Percentiles rank a stretch among this genome's conserved stretches.
phyloP scores from a whole-genome alignment of 2,888 invertebrate species.

The Thecophora atra region DNA sequence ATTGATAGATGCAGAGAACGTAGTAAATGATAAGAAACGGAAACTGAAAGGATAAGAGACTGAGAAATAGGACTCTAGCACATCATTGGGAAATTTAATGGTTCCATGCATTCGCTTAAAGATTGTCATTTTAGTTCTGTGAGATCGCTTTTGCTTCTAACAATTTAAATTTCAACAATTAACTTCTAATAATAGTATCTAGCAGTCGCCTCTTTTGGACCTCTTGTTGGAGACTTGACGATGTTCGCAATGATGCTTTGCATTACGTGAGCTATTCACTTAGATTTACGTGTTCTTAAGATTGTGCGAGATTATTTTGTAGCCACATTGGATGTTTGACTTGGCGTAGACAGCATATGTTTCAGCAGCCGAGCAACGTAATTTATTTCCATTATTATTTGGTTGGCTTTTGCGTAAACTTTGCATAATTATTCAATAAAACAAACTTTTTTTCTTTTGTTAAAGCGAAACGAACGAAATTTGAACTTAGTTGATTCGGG shows the following conservation, averaged over 20 bases:
- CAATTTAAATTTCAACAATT: too few species aligned
- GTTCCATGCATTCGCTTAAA: background rate
- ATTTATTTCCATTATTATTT: slow-evolving; percentile 33
- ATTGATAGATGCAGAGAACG: slow-evolving; percentile 62
- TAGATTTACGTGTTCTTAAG: background rate
- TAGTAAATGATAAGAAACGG: slow-evolving; percentile 34
- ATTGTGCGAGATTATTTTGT: background rate
- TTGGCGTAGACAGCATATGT: slow-evolving; percentile 53
- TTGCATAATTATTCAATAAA: slow-evolving; percentile 26
- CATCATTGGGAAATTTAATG: background rate
- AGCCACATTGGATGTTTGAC: background rate
- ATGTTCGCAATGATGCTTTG: background rate
- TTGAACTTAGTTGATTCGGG: slow-evolving; percentile 31
- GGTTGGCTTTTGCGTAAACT: slow-evolving; percentile 18
- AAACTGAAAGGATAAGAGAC: too few species aligned
- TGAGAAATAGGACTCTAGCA: slow-evolving; percentile 6
- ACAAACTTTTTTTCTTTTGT: too few species aligned
- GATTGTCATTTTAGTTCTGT: slow-evolving; percentile 26
- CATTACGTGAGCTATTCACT: background rate
- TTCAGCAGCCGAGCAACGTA: slow-evolving; percentile 57
- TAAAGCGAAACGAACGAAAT: slow-evolving; percentile 50
- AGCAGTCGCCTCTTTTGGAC: background rate
- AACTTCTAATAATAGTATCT: background rate
- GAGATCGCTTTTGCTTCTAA: background rate
- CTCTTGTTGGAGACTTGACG: slow-evolving; percentile 34